Evolutionary conservation across 2,113 vertebrate genomes (phyloP).

Genomic region (Enhydra lutris): DNA sequence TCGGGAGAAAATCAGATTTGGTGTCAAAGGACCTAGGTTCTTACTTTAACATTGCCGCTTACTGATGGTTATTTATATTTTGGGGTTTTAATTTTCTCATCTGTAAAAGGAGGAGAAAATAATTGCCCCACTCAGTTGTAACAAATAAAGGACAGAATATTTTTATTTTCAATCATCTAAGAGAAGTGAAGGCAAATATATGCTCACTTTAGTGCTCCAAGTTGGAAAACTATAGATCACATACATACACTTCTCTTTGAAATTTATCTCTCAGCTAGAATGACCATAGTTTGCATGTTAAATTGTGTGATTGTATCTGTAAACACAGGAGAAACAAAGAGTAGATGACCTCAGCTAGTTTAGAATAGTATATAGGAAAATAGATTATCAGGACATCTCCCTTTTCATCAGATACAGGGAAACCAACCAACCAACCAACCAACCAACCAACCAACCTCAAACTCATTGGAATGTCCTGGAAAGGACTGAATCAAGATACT

Average conservation of each 20-base stretch:
- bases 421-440: not conserved
- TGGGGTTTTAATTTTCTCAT: not conserved
- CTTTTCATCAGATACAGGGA: not conserved
- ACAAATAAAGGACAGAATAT: not conserved
- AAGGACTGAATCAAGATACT: not conserved
- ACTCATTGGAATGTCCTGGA: constrained; percentile 14
- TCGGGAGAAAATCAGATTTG: not conserved
- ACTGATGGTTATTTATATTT: not conserved
- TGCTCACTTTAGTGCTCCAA: not conserved
- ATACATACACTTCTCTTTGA: not conserved
- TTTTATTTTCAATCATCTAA: not conserved
- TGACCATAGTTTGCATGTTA: not conserved
- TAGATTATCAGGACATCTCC: constrained; percentile 19
- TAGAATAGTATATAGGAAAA: not conserved
- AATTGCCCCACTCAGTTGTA: not conserved
- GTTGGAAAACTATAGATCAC: not conserved
- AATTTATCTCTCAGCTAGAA: constrained; percentile 28
- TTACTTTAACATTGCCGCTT: not conserved
- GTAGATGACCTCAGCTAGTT: not conserved
- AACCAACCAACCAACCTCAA: constrained; percentile 23
- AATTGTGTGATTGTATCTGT: not conserved
- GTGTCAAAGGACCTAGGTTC: not conserved
- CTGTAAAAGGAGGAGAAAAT: not conserved
- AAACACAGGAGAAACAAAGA: not conserved
- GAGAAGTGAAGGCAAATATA: not conserved